Base-by-base conservation (phyloP, 2,113 vertebrate species). In the Opisthocomus hoazin region DNA sequence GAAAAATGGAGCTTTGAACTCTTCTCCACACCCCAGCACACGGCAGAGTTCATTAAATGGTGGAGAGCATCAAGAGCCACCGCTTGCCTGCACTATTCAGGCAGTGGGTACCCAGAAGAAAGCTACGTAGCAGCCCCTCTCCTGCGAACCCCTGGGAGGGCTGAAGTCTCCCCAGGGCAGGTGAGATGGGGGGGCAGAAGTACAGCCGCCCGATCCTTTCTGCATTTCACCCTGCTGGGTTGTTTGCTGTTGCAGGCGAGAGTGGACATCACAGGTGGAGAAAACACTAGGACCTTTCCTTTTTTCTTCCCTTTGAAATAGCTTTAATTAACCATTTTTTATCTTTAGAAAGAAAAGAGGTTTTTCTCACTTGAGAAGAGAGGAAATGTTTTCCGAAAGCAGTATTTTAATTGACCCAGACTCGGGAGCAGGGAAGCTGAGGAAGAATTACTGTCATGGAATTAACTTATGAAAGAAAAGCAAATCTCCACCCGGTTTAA, bases 401-500 rank as follows among this genome's bases (percentile, higher is more conserved):
- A 61, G 18, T 22, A 10, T 93, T 92, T 93, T 89, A 94, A 91
- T 65, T 85, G 77, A 85, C 24, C 17, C 69, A 71, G 57, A 60
- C 60, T 93, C 6, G 1, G 57, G 54, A 93, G 26, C 0, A 0
- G 41, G 77, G 37, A 95, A 53, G 30, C 77, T 84, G 51, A 84
- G 69, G 45, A 74, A 68, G 61, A 84, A 80, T 57, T 91, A 82
- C 82, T 93, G 79, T 84, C 57, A 68, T 89, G 68, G 87, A 95
- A 97, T 91, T 87, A 79, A 89, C 56, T 94, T 61, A 80, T 91
- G 78, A 96, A 92, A 97, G 81, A 94, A 96, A 95, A 96, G 93
- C 91, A 95, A 79, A 96, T 93, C 95, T 92, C 90, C 84, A 78
- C 92, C 93, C 94, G 94, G 56, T 96, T 94, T 94, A 95, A 95